Conservation (phyloP, 2,113 vertebrate species). For the Garra rufa region DNA sequence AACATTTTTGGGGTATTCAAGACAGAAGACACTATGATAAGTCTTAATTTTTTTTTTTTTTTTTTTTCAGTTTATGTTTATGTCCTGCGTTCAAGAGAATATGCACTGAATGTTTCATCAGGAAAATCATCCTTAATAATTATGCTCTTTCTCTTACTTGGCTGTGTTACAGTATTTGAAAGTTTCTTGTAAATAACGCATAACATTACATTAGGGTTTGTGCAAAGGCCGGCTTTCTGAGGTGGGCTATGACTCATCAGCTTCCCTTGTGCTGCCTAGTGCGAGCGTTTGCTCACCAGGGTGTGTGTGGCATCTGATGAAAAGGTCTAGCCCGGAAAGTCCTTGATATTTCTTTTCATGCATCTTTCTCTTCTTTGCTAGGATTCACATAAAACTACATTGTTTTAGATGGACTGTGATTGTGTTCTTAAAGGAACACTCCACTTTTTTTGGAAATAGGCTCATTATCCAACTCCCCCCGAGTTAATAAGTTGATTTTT, state of each 20-base stretch:
- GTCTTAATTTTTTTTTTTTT: background rate
- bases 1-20: background rate
- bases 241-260: slow-evolving; percentile 58
- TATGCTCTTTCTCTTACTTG: background rate
- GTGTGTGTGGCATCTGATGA: slow-evolving; percentile 16
- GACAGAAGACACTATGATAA: too few relatives aligned
- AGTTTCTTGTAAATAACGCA: background rate
- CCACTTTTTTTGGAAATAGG: too few relatives aligned
- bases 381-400: background rate
- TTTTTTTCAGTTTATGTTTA: background rate
- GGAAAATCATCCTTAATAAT: background rate
- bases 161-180: background rate
- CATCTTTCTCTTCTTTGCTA: background rate
- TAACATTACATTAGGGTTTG: background rate
- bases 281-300: slow-evolving; percentile 9
- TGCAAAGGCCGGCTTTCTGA: background rate
- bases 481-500: too few relatives aligned
- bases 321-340: slow-evolving; percentile 13
- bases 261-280: slow-evolving; percentile 23
- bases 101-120: background rate
- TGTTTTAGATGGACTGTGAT: slow-evolving; percentile 2
- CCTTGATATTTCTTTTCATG: slow-evolving; percentile 31
- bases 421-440: background rate
- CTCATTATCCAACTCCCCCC: too few relatives aligned
- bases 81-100: background rate